Base-by-base conservation (phyloP, 2,113 vertebrate genomes). In the Lanius ludovicianus region DNA sequence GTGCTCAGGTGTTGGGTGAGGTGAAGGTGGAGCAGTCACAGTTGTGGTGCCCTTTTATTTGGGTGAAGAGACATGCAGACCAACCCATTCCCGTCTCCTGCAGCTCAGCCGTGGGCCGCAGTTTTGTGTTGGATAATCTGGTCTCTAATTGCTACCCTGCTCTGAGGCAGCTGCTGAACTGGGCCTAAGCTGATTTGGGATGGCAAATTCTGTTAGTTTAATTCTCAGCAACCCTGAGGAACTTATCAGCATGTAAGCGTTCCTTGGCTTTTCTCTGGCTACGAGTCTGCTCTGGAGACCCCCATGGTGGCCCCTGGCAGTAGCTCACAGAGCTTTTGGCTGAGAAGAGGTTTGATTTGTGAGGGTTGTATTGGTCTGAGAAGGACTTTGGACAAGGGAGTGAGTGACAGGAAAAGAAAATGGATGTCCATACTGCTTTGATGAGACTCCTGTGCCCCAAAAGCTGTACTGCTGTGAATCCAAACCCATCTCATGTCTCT, bases 131-230 rank as follows among this genome's bases (percentile, higher is more conserved):
- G 70, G 81, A 71, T 94, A 83, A 96, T 96, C 94, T 76, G 68
- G 17, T 79, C 89, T 92, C 80, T 95, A 91, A 96, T 96, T 79
- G 96, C 94, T 90, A 12, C 91, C 86, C 90, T 59, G 94, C 86
- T 57, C 69, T 9, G 95, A 95, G 90, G 92, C 96, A 97, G 90
- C 94, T 97, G 95, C 94, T 91, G 78, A 55, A 8, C 69, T 15
- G 87, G 65, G 39, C 56, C 77, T 96, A 86, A 96, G 90, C 95
- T 96, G 95, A 93, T 95, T 95, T 81, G 84, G 81, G 73, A 44
- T 81, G 93, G 93, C 91, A 91, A 95, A 92, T 97, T 95, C 94
- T 89, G 68, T 95, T 96, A 94, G 92, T 91, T 87, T 96, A 88
- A 95, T 91, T 94, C 90, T 96, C 63, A n/a, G 60, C 53, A 87